A percentile compares a stretch with the other conserved stretches of the same genome.
Evolutionary conservation across 2,888 invertebrate genomes (phyloP).

Genomic region (Cheilosia variabilis): DNA sequence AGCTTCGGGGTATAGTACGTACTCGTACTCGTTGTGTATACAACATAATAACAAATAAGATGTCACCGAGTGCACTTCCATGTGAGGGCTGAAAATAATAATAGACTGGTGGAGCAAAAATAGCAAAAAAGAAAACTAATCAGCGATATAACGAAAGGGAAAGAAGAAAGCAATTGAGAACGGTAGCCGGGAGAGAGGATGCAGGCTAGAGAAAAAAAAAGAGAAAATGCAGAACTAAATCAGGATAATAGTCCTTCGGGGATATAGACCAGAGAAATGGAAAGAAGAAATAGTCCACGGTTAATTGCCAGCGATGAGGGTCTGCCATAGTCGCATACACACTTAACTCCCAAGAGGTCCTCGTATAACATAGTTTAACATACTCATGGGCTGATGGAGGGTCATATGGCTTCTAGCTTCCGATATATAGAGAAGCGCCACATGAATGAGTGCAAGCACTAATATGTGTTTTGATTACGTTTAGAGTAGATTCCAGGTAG

Average conservation of each 20-base stretch:
- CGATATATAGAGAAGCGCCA: neutral
- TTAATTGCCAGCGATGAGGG: slow-evolving; percentile 59
- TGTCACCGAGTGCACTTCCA: slow-evolving; percentile 63
- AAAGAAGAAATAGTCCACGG: slow-evolving; percentile 66
- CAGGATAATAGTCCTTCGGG: slow-evolving; percentile 68
- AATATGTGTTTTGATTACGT: slow-evolving; percentile 10
- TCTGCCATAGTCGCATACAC: slow-evolving; percentile 6
- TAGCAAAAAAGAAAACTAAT: slow-evolving; percentile 52
- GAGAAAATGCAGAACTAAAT: slow-evolving; percentile 37
- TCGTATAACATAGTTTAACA: neutral
- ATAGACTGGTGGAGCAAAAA: slow-evolving; percentile 18
- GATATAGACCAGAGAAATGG: slow-evolving; percentile 61
- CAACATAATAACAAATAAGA: slow-evolving; percentile 65
- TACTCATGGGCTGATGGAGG: neutral
- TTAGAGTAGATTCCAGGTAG: neutral
- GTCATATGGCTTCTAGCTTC: slow-evolving; percentile 6
- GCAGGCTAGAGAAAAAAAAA: neutral
- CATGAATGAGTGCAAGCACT: neutral
- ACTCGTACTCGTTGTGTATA: slow-evolving; percentile 21
- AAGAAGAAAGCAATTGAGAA: slow-evolving; percentile 65
- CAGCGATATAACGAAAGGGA: slow-evolving; percentile 69
- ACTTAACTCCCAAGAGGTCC: neutral
- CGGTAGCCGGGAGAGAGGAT: slow-evolving; percentile 31
- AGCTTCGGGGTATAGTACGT: neutral
- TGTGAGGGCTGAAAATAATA: slow-evolving; percentile 56